Evolutionary conservation across 2,888 invertebrate genomes (phyloP).

Genomic region (Acanthococcus lagerstroemiae): DNA sequence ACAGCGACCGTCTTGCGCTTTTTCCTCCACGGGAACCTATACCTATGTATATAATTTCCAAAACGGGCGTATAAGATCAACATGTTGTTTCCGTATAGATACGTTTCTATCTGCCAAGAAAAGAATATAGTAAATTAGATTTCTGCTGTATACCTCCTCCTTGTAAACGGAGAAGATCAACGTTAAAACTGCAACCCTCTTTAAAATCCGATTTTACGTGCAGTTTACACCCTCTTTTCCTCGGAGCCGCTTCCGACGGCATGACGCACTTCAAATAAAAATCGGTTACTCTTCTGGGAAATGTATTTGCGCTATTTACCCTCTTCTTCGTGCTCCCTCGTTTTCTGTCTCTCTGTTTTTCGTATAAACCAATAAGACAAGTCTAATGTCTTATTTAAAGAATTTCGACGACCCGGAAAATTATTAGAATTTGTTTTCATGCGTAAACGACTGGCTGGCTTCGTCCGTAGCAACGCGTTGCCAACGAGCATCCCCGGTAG

Average conservation of each 20-base stretch:
- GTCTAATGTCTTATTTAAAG: slow-evolving; percentile 29
- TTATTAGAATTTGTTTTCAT: slow-evolving; percentile 12
- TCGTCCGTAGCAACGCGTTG: not conserved
- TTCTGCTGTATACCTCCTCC: slow-evolving; percentile 7
- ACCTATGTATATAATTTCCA: not conserved
- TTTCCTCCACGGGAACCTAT: not conserved
- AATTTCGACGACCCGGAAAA: slow-evolving; percentile 26
- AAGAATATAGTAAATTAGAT: slow-evolving; percentile 22
- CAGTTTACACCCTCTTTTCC: slow-evolving; percentile 3
- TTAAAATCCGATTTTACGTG: not conserved
- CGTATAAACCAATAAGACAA: slow-evolving; percentile 1
- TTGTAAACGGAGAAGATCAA: not conserved
- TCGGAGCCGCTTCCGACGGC: not conserved
- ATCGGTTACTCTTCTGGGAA: slow-evolving; percentile 25
- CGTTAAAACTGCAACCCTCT: not conserved
- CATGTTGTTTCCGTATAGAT: slow-evolving; percentile 16
- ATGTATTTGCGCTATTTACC: slow-evolving; percentile 7
- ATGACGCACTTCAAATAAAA: slow-evolving; percentile 10
- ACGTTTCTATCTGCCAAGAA: slow-evolving; percentile 16
- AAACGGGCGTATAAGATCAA: slow-evolving; percentile 5
- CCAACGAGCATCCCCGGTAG: not conserved
- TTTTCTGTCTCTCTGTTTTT: not conserved
- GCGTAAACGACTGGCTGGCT: not conserved
- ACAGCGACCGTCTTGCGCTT: not conserved
- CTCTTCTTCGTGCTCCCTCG: not conserved